Percentiles rank a stretch among this genome's conserved stretches.
Conservation (phyloP, 64 coral and sea anemone genomes). For the Exaiptasia diaphana region DNA sequence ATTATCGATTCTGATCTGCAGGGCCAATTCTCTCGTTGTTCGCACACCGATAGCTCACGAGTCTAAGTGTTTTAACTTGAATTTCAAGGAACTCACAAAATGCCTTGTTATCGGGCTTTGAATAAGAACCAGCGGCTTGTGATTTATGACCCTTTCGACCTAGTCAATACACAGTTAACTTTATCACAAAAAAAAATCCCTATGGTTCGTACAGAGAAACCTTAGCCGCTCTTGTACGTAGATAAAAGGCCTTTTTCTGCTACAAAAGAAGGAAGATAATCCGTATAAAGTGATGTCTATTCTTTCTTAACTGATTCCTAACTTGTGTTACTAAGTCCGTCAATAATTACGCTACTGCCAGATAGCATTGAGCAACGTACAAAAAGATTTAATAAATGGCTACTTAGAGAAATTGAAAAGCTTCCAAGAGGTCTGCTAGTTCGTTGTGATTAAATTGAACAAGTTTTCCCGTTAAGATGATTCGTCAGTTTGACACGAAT, state of each 20-base stretch:
- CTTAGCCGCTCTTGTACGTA: too few species aligned
- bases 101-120: background rate
- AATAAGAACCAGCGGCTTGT: background rate
- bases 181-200: background rate
- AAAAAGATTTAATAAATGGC: background rate
- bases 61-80: background rate
- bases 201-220: too few species aligned
- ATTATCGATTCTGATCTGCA: too few species aligned
- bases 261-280: too few species aligned
- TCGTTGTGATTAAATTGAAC: background rate
- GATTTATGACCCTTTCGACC: slow-evolving; percentile 21
- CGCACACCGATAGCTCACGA: too few species aligned
- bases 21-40: too few species aligned
- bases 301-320: too few species aligned
- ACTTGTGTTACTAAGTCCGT: background rate
- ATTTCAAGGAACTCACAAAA: background rate
- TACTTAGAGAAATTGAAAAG: slow-evolving; percentile 11
- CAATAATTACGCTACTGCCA: background rate
- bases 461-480: background rate
- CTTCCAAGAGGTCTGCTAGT: background rate
- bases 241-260: too few species aligned
- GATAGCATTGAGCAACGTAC: background rate
- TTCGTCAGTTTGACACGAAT: background rate
- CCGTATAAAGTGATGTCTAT: too few species aligned
- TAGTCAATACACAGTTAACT: background rate